Conservation (phyloP, 2,797 vertebrate species). For the Gastrophryne carolinensis region DNA sequence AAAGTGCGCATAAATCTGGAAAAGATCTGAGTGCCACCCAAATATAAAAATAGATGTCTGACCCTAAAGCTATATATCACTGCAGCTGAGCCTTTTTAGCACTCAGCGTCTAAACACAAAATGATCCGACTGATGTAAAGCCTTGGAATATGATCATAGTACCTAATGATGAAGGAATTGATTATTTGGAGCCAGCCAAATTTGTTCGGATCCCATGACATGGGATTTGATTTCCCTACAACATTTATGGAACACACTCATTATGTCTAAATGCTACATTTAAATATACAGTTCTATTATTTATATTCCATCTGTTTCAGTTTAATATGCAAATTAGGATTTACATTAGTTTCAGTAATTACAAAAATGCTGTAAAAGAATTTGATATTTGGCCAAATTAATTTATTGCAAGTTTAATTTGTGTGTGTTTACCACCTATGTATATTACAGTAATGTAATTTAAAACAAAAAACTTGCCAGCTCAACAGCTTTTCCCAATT, state of each 20-base stretch:
- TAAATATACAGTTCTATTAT: background rate
- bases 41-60: constrained; percentile 29
- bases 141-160: background rate
- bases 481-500: too few species aligned
- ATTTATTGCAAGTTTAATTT: background rate
- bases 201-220: background rate
- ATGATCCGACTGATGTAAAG: background rate
- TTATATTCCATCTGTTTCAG: background rate
- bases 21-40: constrained; percentile 12
- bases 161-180: background rate
- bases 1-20: background rate
- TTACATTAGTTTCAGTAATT: background rate
- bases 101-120: background rate
- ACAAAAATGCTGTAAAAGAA: background rate
- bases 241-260: background rate
- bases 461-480: too few species aligned
- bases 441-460: too few species aligned
- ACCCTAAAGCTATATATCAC: constrained; percentile 27
- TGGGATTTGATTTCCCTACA: background rate
- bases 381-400: background rate
- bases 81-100: constrained; percentile 26
- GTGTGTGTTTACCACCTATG: too few species aligned
- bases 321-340: background rate
- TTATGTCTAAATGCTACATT: background rate
- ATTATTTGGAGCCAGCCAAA: background rate